Evolutionary conservation across 2,797 vertebrate species (phyloP), one percentile per base, ranked within the genome.

Genomic region (Euphonia xanthogaster): DNA sequence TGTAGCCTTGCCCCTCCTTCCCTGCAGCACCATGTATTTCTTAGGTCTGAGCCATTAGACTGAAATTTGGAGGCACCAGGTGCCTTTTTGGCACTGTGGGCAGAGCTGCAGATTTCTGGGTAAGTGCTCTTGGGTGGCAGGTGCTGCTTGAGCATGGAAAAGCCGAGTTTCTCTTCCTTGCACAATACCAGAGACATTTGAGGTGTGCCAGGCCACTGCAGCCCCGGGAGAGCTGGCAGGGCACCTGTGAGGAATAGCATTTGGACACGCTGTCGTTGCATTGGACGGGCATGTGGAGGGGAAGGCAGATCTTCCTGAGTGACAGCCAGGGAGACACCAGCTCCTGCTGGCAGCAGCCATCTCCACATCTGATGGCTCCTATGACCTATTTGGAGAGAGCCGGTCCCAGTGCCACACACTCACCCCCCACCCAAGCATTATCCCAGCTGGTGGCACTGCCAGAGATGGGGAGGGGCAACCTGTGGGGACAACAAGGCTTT

Each of bases 201-300:
- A 68, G 62, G 33, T 0, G 1, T 2, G 14, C 35, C 0, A 4
- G 91, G 65, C 61, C 7, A 0, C 66, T 6, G 10, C 3, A 14
- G 86, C n/a, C n/a, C 87, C 4, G 4, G 39, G 53, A 76, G 39
- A 74, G 37, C 60, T 82, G 85, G 39, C 55, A 73, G 51, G 22
- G 35, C 33, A 86, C 42, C 44, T 33, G 45, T 2, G 8, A 57
- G 58, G 73, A 67, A 5, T 1, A 48, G 23, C 61, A 42, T 20
- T 28, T 2, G 1, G 27, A 31, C 21, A 23, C 0, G 0, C 39
- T 44, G 23, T 20, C 0, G 0, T 20, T 61, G 48, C 42, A 8
- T 2, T 35, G 31, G 8, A 25, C 0, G 0, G 39, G 37, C 51
- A 55, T 31, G 45, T 24, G 30, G 89, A 53, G 45, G 27, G 47